Evolutionary conservation across 2,888 invertebrate genomes (phyloP), one percentile per base, ranked within the genome.

Genomic region (Cosmorhoe ocellata): DNA sequence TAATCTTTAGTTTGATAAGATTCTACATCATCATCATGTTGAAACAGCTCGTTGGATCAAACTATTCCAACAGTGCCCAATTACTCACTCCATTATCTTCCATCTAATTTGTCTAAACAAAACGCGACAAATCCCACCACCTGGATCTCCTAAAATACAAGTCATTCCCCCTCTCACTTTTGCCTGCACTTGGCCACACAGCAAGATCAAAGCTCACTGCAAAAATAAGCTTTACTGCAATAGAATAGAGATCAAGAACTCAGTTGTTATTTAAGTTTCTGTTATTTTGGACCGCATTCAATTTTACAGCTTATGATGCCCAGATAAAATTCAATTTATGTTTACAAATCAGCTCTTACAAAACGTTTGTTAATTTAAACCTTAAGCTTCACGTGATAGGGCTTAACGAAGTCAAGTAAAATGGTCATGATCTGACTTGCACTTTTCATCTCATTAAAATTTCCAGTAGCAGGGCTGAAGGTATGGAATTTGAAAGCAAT

Each of bases 391-490:
- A n/a, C 2, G 5, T 0, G 0, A 34, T 50, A 51, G 24, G 33
- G 49, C 27, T 27, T n/a, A 44, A 26, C 6, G 22, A 8, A 11
- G 18, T 10, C 2, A 22, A 26, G 32, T 13, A 45, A 30, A 32
- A 45, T 10, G 26, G 46, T 27, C 39, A 50, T 31, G 52, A 37
- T 28, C 56, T 69, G 69, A 69, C 67, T 71, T 63, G 68, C 68
- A 64, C 38, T 56, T 63, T 63, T 51, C 43, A 58, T 63, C 60
- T 66, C 64, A 68, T 70, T 69, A 67, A 56, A 62, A 67, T 57
- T 65, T 63, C 52, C 63, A 54, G 61, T 61, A 57, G 63, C 63
- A 13, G 11, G 14, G 49, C 40, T 30, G 41, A 26, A 47, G 53
- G 38, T 37, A 31, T 42, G 46, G 48, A 43, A 50, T 46, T 41